Conservation (phyloP, 2,888 invertebrate genomes). For the Ophion slaviceki region DNA sequence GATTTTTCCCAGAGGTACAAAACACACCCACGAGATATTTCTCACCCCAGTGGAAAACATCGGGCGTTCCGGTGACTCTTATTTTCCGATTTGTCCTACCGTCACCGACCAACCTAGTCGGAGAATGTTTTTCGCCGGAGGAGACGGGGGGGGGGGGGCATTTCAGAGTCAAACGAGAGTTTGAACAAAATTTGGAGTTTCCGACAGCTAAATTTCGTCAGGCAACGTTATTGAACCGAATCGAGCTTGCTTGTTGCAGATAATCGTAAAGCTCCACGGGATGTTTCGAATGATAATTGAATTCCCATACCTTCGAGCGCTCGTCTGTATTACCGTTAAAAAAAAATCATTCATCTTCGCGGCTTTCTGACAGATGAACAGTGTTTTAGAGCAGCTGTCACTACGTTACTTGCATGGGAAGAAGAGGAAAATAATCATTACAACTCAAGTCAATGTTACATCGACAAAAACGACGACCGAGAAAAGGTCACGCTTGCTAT, state of each 20-base stretch:
- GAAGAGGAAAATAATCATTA: too few relatives aligned
- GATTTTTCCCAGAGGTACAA: slow-evolving; percentile 21
- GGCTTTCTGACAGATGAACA: too few relatives aligned
- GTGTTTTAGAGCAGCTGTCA: too few relatives aligned
- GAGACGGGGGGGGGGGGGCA: not conserved
- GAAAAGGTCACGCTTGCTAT: not conserved
- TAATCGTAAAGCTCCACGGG: slow-evolving; percentile 32
- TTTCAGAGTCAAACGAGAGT: slow-evolving; percentile 57
- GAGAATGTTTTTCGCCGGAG: not conserved
- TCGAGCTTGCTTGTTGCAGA: slow-evolving; percentile 22
- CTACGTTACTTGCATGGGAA: too few relatives aligned
- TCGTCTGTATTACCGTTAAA: too few relatives aligned
- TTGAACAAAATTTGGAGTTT: slow-evolving; percentile 45
- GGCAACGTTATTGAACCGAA: slow-evolving; percentile 39
- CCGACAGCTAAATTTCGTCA: slow-evolving; percentile 25
- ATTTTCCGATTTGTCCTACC: slow-evolving; percentile 52
- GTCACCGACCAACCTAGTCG: not conserved
- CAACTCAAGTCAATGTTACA: too few relatives aligned
- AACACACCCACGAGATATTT: slow-evolving; percentile 11
- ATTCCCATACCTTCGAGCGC: slow-evolving; percentile 7
- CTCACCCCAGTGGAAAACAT: slow-evolving; percentile 34
- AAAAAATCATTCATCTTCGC: too few relatives aligned
- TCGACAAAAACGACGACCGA: not conserved
- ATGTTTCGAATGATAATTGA: slow-evolving; percentile 42
- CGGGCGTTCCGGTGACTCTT: slow-evolving; percentile 35